Evolutionary conservation across 1,140 invertebrate species (phyloP).

Genomic region (Drosophila serrata): DNA sequence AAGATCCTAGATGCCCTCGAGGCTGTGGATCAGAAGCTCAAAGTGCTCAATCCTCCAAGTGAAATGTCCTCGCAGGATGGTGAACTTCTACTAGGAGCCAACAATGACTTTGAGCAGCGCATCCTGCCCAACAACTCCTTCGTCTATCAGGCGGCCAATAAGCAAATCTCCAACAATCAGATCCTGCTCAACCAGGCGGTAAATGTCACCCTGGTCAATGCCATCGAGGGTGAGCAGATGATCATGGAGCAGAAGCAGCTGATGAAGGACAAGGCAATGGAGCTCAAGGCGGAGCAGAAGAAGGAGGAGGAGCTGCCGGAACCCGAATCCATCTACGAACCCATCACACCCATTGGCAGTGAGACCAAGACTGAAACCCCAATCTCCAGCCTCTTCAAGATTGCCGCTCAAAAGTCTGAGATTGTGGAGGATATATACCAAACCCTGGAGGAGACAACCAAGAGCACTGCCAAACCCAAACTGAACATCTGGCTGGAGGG

Average conservation of each 20-base stretch:
- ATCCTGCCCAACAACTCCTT: constrained; percentile 77
- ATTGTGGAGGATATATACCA: constrained; percentile 75
- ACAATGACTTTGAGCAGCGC: constrained; percentile 77
- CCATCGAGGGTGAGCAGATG: constrained; percentile 73
- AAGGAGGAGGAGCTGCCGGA: not conserved
- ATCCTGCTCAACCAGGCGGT: constrained; percentile 74
- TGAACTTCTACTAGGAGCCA: constrained; percentile 39
- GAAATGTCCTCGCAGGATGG: not conserved
- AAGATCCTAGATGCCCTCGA: constrained; percentile 72
- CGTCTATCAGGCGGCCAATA: constrained; percentile 70
- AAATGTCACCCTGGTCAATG: constrained; percentile 74
- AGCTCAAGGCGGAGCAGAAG: not conserved
- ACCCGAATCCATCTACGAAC: constrained; percentile 73
- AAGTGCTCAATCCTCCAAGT: constrained; percentile 43
- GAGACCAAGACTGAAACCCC: constrained; percentile 68
- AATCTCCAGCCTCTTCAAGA: constrained; percentile 62
- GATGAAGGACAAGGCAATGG: constrained; percentile 12
- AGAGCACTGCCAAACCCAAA: constrained; percentile 15
- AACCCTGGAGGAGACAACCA: constrained; percentile 64
- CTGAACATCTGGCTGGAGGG: constrained; percentile 65
- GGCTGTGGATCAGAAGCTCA: constrained; percentile 66
- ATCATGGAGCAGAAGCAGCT: constrained; percentile 77
- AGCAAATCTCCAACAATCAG: constrained; percentile 72
- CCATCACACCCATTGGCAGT: constrained; percentile 55
- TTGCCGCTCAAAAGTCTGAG: constrained; percentile 29